Percentiles rank a stretch among this genome's conserved stretches.
Conservation (phyloP, 2,888 invertebrate genomes). For the Pyrgus malvae region DNA sequence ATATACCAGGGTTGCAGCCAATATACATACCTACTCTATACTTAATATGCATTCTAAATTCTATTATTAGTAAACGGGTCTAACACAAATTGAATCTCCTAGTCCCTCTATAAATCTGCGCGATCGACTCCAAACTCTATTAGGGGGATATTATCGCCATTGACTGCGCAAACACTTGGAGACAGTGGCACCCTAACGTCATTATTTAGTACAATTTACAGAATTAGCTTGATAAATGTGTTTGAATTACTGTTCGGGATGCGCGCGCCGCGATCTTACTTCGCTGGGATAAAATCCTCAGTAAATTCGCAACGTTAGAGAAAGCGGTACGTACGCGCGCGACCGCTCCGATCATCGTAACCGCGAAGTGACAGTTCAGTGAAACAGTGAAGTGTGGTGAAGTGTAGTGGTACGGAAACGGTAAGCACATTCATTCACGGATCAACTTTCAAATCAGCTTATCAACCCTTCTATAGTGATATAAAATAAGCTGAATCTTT, state of each 20-base stretch:
- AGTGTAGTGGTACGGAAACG: conserved; percentile 27
- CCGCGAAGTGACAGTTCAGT: conserved; percentile 34
- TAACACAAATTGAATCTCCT: conserved; percentile 4
- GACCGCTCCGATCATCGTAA: neutral
- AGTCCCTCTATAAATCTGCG: conserved; percentile 43
- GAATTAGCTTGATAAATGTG: conserved; percentile 78
- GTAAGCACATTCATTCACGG: too few relatives aligned
- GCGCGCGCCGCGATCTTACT: conserved; percentile 71
- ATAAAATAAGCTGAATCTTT: conserved; percentile 25
- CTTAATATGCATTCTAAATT: too few relatives aligned
- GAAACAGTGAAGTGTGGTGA: conserved; percentile 35
- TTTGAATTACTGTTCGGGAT: conserved; percentile 74
- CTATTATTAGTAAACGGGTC: neutral
- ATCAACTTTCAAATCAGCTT: too few relatives aligned
- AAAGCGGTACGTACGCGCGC: conserved; percentile 26
- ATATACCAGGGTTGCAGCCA: too few relatives aligned
- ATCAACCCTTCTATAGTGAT: conserved; percentile 10
- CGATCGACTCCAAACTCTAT: conserved; percentile 38
- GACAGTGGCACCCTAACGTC: conserved; percentile 47
- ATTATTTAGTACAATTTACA: conserved; percentile 78
- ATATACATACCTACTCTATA: too few relatives aligned
- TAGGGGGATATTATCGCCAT: conserved; percentile 27
- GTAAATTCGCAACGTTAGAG: conserved; percentile 40
- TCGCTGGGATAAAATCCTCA: conserved; percentile 48
- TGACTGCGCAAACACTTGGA: conserved; percentile 30